Evolutionary conservation across 2,113 vertebrate species (phyloP).

Genomic region (Sapajus apella): DNA sequence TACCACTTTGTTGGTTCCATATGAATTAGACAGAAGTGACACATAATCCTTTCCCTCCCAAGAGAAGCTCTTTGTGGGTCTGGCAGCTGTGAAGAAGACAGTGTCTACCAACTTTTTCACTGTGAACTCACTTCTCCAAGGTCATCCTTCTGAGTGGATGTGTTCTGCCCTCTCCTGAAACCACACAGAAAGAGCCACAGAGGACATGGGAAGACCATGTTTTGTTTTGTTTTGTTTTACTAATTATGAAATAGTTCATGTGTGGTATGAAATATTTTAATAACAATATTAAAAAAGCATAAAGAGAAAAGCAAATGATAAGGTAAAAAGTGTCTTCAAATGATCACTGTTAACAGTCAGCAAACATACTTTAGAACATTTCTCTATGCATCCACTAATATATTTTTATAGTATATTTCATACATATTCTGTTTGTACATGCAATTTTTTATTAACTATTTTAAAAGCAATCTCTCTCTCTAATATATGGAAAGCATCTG

Average conservation of each 20-base stretch:
- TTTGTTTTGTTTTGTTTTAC: neutral
- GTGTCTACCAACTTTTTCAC: neutral
- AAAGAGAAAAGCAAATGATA: neutral
- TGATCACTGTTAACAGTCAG: conserved; percentile 13
- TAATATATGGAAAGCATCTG: neutral
- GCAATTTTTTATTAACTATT: conserved; percentile 4
- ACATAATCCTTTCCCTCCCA: neutral
- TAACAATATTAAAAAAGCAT: neutral
- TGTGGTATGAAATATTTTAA: neutral
- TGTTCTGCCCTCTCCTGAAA: neutral
- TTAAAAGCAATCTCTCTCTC: conserved; percentile 22
- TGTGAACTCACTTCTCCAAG: neutral
- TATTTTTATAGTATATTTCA: conserved; percentile 21
- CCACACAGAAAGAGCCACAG: neutral
- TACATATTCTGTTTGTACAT: neutral
- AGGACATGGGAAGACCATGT: neutral
- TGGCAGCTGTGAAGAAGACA: neutral
- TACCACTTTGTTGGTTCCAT: neutral
- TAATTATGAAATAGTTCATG: neutral
- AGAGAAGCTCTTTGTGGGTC: neutral
- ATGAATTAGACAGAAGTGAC: neutral
- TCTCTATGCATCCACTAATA: neutral
- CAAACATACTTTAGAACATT: neutral
- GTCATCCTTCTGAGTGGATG: neutral
- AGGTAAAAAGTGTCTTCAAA: neutral